Base-by-base conservation (phyloP, 2,797 vertebrate genomes). In the Lacerta bilineata region DNA sequence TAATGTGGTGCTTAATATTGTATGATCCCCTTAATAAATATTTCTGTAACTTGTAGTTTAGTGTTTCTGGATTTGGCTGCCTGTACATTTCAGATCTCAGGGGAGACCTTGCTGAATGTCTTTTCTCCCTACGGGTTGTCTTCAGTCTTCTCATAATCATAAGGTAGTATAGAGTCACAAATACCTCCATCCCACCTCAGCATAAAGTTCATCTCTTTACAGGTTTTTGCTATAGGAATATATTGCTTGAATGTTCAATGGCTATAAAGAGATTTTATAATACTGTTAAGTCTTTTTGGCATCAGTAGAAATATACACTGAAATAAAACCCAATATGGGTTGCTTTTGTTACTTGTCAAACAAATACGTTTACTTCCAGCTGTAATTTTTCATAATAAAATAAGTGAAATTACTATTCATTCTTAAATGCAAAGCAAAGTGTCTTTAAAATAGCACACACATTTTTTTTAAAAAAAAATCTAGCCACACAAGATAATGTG, bases 231-330 rank as follows among this genome's bases (percentile, higher is more conserved):
- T 43, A 23, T 33, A 18, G 64, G 59, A 20, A 0, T 0, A 8
- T 13, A 0, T 25, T 43, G 3, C 59, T 90, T 36, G 23, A 89
- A 81, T 90, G 85, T 17, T 43, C 81, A 85, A 79, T 0, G 3
- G 85, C 77, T 80, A 64, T 83, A 84, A 93, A 66, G 18, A 89
- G 20, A 23, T 5, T 76, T 86, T 92, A 89, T 71, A 83, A 88
- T 55, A 29, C 64, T 36, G 5, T 39, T 83, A 68, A 74, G 4
- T 77, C 39, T 75, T 83, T 83, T 20, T 88, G 74, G 17, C 43
- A 83, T n/a, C 33, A 78, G 55, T 86, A 10, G 76, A 69, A 69
- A 68, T 46, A 83, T 33, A 79, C 61, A 78, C 2, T 23, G 64
- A 78, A 88, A 59, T 77, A 84, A 84, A 68, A 27, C 43, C 2